phyloP scores from a whole-genome alignment of 37 sponge, comb jelly and placozoan species.

The Diacarnus erythraeanus region DNA sequence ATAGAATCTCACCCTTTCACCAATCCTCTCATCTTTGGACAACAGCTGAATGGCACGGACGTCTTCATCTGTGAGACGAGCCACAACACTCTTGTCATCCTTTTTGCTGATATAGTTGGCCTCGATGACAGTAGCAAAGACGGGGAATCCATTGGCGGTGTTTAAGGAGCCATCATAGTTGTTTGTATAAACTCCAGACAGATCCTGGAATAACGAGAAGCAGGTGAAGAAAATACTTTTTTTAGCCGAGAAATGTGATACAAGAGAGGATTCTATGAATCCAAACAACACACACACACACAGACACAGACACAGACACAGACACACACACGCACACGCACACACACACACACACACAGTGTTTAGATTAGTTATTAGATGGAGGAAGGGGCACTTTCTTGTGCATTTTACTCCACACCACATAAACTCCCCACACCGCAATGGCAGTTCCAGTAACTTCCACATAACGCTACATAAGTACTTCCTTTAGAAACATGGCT shows the following conservation, averaged over 20 bases:
- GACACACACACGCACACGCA: background rate
- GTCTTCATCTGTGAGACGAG: slow-evolving; percentile 94
- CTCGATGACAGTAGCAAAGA: slow-evolving; percentile 97
- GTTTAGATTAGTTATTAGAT: too few relatives aligned
- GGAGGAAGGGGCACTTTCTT: too few relatives aligned
- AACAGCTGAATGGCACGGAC: slow-evolving; percentile 80
- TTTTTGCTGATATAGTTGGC: slow-evolving; percentile 94
- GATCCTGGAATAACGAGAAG: slow-evolving; percentile 63
- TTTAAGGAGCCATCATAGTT: slow-evolving; percentile 97
- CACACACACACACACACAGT: background rate
- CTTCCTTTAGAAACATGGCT: too few relatives aligned
- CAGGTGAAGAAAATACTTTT: too few relatives aligned
- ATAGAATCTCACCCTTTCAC: slow-evolving; percentile 87
- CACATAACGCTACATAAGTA: too few relatives aligned
- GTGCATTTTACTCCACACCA: too few relatives aligned
- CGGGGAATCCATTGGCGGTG: slow-evolving; percentile 98
- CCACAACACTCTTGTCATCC: slow-evolving; percentile 89
- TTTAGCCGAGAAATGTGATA: too few relatives aligned
- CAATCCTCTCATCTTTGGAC: slow-evolving; percentile 92
- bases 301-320: background rate
- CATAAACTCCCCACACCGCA: too few relatives aligned
- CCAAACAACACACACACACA: background rate
- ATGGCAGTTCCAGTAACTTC: too few relatives aligned
- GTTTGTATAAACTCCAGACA: slow-evolving; percentile 95
- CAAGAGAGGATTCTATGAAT: too few relatives aligned